Evolutionary conservation across 2,113 vertebrate species (phyloP).

Genomic region (Platysteira castanea): DNA sequence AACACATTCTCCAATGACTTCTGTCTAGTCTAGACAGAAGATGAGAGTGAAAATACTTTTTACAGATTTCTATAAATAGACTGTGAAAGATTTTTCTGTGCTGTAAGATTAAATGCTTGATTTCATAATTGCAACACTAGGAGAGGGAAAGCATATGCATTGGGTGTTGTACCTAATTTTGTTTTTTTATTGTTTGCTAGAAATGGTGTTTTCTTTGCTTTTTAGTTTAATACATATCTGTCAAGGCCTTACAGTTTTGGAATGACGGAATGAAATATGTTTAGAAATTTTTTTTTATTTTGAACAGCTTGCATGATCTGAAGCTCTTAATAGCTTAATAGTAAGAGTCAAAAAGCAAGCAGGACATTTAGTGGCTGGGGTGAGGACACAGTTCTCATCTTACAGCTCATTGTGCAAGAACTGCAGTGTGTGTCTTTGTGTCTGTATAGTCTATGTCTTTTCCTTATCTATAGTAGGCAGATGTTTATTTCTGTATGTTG

Average conservation of each 20-base stretch:
- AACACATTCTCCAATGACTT: not conserved
- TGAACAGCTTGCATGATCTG: not conserved
- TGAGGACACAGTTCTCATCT: not conserved
- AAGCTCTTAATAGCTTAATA: not conserved
- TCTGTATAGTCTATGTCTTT: not conserved
- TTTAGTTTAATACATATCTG: not conserved
- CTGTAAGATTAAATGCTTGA: not conserved
- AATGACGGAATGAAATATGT: not conserved
- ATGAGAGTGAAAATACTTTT: not conserved
- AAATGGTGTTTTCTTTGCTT: not conserved
- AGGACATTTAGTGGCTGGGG: not conserved
- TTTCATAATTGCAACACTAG: not conserved
- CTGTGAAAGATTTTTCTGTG: not conserved
- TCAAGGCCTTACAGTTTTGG: not conserved
- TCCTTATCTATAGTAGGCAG: not conserved
- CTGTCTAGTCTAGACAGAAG: conserved; percentile 1
- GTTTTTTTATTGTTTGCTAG: not conserved
- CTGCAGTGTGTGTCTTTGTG: not conserved
- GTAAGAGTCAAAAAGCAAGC: not conserved
- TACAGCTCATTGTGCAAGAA: not conserved
- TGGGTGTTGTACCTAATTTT: not conserved
- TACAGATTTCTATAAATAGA: not conserved
- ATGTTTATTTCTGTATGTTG: not conserved
- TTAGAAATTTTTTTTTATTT: not conserved
- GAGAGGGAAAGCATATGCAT: not conserved